A percentile compares a stretch with the other conserved stretches of the same genome.
These are phyloP conservation scores for Stenopsyche tienmushanensis DNA, from an alignment of 1,140 invertebrate species.

Conservation along the genomic window DNA sequence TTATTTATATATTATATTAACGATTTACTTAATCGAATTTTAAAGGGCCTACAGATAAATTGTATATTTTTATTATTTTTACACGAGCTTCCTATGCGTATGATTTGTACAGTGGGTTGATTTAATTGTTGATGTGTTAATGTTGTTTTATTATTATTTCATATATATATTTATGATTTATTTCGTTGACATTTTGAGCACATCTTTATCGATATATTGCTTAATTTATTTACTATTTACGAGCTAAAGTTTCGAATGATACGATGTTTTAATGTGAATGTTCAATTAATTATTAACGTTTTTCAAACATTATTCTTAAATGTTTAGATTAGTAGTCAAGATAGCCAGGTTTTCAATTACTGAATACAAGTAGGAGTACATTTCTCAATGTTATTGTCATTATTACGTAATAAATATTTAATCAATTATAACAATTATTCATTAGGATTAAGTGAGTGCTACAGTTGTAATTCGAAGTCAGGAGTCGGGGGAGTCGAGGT, in stretches of 20 bases:
- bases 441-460: conserved; percentile 16
- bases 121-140: neutral
- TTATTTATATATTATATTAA: conserved; percentile 1
- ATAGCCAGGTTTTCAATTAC: conserved; percentile 41
- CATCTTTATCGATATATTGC: neutral
- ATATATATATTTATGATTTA: neutral
- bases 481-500: neutral
- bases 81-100: too few species aligned
- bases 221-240: conserved; percentile 2
- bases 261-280: neutral
- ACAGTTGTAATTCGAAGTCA: neutral
- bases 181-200: neutral
- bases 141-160: neutral
- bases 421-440: conserved; percentile 22
- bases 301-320: neutral
- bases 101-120: too few species aligned
- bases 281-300: conserved; percentile 5
- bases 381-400: conserved; percentile 31
- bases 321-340: conserved; percentile 36
- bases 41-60: neutral
- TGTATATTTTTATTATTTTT: neutral
- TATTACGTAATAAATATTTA: conserved; percentile 28
- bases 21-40: neutral
- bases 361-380: conserved; percentile 35
- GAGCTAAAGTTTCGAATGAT: too few species aligned